Conservation (phyloP, 2,888 invertebrate species). For the Nomada goodeniana region DNA sequence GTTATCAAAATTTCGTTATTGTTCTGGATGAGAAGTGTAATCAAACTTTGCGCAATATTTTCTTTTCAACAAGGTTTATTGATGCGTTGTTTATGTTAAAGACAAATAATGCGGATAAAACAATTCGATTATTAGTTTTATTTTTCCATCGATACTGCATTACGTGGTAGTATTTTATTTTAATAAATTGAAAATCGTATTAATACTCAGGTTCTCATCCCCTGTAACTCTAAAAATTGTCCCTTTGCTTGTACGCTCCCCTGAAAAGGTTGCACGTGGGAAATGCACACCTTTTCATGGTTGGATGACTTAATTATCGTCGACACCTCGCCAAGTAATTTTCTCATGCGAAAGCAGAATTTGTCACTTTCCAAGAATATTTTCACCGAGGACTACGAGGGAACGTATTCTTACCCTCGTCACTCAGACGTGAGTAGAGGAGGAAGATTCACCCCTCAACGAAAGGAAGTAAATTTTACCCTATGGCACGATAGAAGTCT, state of each 20-base stretch:
- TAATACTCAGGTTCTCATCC: too few species aligned
- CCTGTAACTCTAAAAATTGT: background rate
- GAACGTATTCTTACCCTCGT: constrained; percentile 13
- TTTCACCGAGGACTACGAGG: background rate
- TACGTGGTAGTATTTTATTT: too few species aligned
- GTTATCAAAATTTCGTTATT: too few species aligned
- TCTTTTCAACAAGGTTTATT: too few species aligned
- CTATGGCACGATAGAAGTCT: constrained; percentile 9
- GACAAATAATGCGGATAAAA: too few species aligned
- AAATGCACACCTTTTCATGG: background rate
- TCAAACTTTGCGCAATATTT: too few species aligned
- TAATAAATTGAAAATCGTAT: too few species aligned
- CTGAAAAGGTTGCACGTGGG: background rate
- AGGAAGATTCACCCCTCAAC: background rate
- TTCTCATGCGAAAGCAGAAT: background rate
- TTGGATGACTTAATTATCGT: constrained; percentile 5
- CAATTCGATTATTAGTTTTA: too few species aligned
- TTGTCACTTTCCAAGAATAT: background rate
- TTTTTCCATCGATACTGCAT: too few species aligned
- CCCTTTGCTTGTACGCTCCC: background rate
- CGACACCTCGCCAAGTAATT: background rate
- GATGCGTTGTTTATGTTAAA: too few species aligned
- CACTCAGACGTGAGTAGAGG: background rate
- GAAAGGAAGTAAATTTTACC: constrained; percentile 29
- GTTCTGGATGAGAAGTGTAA: too few species aligned